Conservation (phyloP, 1,140 invertebrate species). For the Mamestra configurata region DNA sequence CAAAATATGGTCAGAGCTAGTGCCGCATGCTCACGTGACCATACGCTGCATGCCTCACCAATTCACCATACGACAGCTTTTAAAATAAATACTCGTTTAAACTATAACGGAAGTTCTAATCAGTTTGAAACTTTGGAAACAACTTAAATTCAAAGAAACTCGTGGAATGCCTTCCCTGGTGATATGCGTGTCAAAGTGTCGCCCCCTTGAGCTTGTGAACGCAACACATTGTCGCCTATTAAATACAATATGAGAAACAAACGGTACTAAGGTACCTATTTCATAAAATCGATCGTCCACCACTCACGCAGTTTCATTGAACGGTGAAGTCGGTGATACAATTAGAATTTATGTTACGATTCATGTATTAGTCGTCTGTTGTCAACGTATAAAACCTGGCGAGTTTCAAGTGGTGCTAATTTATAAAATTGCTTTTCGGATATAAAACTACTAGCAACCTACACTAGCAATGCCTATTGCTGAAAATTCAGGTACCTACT, state of each 20-base stretch:
- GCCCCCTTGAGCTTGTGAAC: not conserved
- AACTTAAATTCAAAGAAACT: not conserved
- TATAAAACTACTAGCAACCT: not conserved
- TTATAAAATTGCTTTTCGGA: not conserved
- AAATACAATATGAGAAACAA: slow-evolving; percentile 4
- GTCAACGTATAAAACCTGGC: slow-evolving; percentile 43
- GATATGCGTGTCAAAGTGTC: slow-evolving; percentile 10
- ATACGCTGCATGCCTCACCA: slow-evolving; percentile 12
- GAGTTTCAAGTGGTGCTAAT: slow-evolving; percentile 11
- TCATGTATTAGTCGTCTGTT: slow-evolving; percentile 22
- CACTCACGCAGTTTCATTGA: slow-evolving; percentile 46
- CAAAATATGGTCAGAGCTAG: slow-evolving; percentile 33
- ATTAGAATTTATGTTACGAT: slow-evolving; percentile 52
- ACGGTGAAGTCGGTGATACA: slow-evolving; percentile 31
- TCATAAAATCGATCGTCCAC: slow-evolving; percentile 50
- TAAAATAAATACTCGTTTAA: not conserved
- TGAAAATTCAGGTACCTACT: not conserved
- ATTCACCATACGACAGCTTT: not conserved
- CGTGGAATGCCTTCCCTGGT: not conserved
- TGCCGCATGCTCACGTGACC: slow-evolving; percentile 51
- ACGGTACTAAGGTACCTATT: slow-evolving; percentile 28
- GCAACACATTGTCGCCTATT: not conserved
- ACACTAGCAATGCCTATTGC: not conserved
- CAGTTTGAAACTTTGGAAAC: not conserved
- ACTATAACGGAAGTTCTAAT: not conserved